Evolutionary conservation across 2,888 invertebrate genomes (phyloP), one percentile per base, ranked within the genome.

Genomic region (Artemia sinica): DNA sequence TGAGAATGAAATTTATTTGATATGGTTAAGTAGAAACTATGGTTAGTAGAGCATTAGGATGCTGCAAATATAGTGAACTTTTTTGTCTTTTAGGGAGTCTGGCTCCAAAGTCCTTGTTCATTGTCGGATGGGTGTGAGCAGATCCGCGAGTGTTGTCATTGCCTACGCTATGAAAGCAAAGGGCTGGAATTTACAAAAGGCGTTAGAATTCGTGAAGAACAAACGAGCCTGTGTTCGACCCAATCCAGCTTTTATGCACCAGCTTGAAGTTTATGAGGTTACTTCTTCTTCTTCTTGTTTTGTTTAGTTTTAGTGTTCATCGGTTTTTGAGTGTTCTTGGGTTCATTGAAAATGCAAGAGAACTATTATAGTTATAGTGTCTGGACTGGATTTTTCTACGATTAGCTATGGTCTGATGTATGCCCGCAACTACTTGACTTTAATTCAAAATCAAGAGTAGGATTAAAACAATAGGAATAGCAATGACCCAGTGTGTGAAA

Each of bases 41-140:
- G 4, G 6, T 68, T 66, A n/a, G 8, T 6, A 67, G 4, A 5
- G 49, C 18, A 49, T 68, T 49, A 18, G 49, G 28, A 52, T 69
- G 49, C 8, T 10, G 50, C 66, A 18, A 49, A 69, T 70, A 8
- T 63, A 68, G 70, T 69, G 70, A 58, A 4, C 1, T 2, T 41
- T 66, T 58, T 12, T 65, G n/a, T 41, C 69, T 72, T 75, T 28
- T 72, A 86, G 86, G 78, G 86, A 88, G 74, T 87, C 88, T 75
- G 91, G 91, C 69, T 91, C 91, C 70, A 93, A 93, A 80, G 94
- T 95, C 70, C 82, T 98, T 75, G 97, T 98, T 68, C 97, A 98
- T 79, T 98, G 98, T 79, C 97, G 97, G 81, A 97, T 97, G 94
- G 98, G 98, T 48, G 91, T 98, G 71, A 96, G 95, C 78, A 83